Percentiles rank a stretch among this genome's conserved stretches.
phyloP scores from a whole-genome alignment of 2,888 invertebrate species.

The Morpho helenor region DNA sequence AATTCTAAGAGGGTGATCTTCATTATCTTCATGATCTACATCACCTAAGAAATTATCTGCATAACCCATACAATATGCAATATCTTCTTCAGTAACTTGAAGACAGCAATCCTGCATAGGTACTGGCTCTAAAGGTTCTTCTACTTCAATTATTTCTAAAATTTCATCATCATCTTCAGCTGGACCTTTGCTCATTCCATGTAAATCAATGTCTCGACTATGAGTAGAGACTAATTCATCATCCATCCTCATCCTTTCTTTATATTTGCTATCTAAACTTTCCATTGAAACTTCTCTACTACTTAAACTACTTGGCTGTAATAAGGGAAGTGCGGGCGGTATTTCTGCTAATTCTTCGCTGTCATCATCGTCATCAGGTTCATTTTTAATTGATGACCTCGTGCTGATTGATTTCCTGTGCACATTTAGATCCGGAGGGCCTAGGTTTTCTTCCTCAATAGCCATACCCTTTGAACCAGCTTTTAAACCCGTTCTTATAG shows the following conservation, averaged over 20 bases:
- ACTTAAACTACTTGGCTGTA: conserved; percentile 85
- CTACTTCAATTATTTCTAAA: conserved; percentile 88
- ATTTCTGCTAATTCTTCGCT: conserved; percentile 89
- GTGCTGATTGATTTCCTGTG: conserved; percentile 44
- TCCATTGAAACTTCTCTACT: conserved; percentile 91
- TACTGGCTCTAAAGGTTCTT: conserved; percentile 89
- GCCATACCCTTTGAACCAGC: conserved; percentile 68
- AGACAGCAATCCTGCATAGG: conserved; percentile 92
- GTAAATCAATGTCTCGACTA: conserved; percentile 73
- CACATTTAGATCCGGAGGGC: conserved; percentile 54
- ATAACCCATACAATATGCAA: conserved; percentile 90
- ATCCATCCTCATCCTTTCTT: conserved; percentile 83
- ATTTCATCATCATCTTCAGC: conserved; percentile 83
- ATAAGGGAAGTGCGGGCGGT: conserved; percentile 89
- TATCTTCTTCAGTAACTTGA: conserved; percentile 96
- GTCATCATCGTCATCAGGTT: conserved; percentile 85
- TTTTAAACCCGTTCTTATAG: conserved; percentile 81
- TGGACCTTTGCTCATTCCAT: conserved; percentile 68
- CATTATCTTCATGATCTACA: conserved; percentile 83
- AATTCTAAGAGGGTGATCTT: conserved; percentile 92
- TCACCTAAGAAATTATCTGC: conserved; percentile 84
- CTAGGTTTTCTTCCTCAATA: conserved; percentile 72
- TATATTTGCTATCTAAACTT: conserved; percentile 86
- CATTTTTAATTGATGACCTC: conserved; percentile 59
- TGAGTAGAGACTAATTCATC: conserved; percentile 77